Base-by-base conservation (phyloP, 2,797 vertebrate species). In the Malacoctenus gilli region DNA sequence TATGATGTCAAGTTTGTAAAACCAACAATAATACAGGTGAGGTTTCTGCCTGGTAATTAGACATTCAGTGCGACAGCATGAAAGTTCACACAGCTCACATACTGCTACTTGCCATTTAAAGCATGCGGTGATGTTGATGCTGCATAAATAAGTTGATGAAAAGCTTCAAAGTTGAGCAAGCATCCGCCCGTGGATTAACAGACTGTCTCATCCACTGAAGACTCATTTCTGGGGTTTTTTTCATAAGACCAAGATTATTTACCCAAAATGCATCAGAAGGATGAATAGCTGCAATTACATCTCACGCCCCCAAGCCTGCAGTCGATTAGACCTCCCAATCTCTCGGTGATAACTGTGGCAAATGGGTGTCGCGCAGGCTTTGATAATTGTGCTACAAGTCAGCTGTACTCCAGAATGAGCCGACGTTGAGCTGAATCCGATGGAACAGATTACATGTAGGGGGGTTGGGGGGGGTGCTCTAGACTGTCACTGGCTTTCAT, bases 201-300 rank as follows among this genome's bases (percentile, higher is more conserved):
- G 53, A 62, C 59, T 48, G 42, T 55, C 46, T 73, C 60, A 84
- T 76, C 68, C 68, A 42, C 59, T 65, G 25, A 66, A 16, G 53
- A 77, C 37, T 75, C 54, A 34, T 66, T n/a, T n/a, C n/a, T n/a
- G n/a, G n/a, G 21, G 38, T 25, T 64, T 51, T 69, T 73, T 59
- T 78, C 55, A 75, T 59, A 79, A 9, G 9, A 28, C 25, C 25
- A 1, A 28, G 25, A 28, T 28, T 28, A 28, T 28, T 28, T 34
- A 68, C 40, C 14, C 20, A 43, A 70, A 85, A 75, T 39, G 37
- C 50, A 82, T 85, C 69, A 77, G 63, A 60, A n/a, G 58, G 66
- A 80, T 83, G 62, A 87, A 87, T 77, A 66, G 74, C 70, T 59
- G 75, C 69, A 83, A 79, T 84, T 85, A 84, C 65, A 43, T 76